phyloP scores from a whole-genome alignment of 2,113 vertebrate genomes.

The Melanerpes formicivorus region DNA sequence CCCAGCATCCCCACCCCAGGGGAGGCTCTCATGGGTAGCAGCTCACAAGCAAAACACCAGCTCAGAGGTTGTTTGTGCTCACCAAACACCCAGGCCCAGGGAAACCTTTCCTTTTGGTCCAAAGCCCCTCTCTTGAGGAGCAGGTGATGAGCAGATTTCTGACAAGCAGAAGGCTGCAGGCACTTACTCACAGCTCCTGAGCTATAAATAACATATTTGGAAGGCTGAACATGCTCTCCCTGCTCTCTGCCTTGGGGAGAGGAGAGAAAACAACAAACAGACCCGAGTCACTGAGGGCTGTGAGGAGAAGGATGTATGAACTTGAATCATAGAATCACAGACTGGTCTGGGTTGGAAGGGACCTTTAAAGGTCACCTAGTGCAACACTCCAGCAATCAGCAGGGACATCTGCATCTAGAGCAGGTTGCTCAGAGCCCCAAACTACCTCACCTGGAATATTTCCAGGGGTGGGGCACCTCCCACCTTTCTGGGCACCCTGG shows the following conservation, averaged over 20 bases:
- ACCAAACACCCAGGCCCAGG: neutral
- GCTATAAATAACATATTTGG: constrained; percentile 36
- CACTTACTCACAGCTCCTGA: neutral
- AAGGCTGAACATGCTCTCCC: neutral
- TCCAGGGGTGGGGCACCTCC: no score
- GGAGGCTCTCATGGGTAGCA: neutral
- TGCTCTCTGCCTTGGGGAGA: neutral
- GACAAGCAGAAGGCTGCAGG: constrained; percentile 31
- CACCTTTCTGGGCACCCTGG: no score
- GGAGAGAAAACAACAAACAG: neutral
- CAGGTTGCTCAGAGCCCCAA: no score
- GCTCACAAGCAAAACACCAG: fast-evolving
- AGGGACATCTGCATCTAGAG: no score
- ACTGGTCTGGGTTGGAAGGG: neutral
- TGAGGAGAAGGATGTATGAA: fast-evolving
- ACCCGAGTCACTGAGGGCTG: fast-evolving
- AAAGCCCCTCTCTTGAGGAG: neutral
- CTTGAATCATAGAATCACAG: neutral
- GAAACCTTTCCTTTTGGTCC: neutral
- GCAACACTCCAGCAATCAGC: no score
- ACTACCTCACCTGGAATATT: no score
- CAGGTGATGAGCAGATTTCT: neutral
- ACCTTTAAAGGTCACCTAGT: no score
- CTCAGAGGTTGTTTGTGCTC: fast-evolving
- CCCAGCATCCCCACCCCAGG: neutral